Conservation (phyloP, 2,888 invertebrate genomes). For the Thalpophila matura region DNA sequence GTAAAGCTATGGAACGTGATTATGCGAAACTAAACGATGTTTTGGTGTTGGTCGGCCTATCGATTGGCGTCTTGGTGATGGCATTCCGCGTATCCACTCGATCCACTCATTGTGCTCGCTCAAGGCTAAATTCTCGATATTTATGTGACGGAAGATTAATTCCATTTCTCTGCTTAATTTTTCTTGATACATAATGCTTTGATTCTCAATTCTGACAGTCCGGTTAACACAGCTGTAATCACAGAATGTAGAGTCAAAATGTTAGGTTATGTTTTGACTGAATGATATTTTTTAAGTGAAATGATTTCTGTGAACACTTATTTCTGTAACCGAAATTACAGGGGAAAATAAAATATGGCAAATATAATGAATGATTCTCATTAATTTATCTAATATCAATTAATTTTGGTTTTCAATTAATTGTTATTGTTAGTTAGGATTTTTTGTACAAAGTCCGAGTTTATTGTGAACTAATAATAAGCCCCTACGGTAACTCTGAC, state of each 20-base stretch:
- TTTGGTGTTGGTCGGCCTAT: neutral
- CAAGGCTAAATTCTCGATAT: neutral
- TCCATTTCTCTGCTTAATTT: neutral
- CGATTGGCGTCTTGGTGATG: too few species aligned
- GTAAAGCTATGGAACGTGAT: conserved; percentile 31
- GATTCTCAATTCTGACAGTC: neutral
- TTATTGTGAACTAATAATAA: conserved; percentile 3
- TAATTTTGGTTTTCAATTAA: neutral
- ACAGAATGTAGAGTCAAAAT: neutral
- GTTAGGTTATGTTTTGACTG: conserved; percentile 26
- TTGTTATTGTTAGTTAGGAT: neutral
- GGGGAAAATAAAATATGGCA: too few species aligned
- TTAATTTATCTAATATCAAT: too few species aligned
- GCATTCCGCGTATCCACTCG: too few species aligned
- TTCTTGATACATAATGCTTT: neutral
- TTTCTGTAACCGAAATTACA: neutral
- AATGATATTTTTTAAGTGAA: too few species aligned
- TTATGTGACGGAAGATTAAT: neutral
- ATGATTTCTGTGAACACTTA: conserved; percentile 1
- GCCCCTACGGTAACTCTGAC: too few species aligned
- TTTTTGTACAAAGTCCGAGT: neutral
- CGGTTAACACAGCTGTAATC: neutral
- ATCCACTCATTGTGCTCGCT: too few species aligned
- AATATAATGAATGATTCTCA: too few species aligned
- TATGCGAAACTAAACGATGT: neutral